Conservation (phyloP, 2,888 invertebrate species). For the Nephrotoma appendiculata region DNA sequence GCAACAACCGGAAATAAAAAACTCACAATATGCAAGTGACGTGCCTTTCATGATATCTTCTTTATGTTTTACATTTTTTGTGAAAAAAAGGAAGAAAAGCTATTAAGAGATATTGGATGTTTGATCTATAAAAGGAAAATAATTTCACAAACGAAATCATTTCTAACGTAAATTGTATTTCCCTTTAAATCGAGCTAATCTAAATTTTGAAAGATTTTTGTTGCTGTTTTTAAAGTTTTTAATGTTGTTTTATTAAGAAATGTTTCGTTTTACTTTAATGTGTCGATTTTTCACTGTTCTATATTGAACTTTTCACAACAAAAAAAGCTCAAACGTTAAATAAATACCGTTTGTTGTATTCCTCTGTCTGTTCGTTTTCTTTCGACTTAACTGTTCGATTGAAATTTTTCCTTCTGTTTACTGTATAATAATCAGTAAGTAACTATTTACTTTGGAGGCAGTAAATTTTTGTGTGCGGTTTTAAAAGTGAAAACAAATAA, state of each 20-base stretch:
- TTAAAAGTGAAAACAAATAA: background rate
- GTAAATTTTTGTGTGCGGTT: background rate
- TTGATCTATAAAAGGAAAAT: background rate
- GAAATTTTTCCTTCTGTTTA: background rate
- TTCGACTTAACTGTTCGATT: background rate
- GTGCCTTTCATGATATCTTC: background rate
- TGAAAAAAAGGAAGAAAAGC: background rate
- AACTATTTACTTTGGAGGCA: background rate
- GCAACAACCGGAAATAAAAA: background rate
- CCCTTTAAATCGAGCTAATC: background rate
- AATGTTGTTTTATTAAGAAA: too few relatives aligned
- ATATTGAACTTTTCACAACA: background rate
- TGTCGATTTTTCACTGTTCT: background rate
- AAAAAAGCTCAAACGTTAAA: background rate
- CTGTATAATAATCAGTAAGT: background rate
- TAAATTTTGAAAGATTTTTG: background rate
- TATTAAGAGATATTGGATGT: background rate
- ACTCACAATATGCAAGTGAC: background rate
- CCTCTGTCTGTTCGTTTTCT: background rate
- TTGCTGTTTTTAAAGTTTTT: background rate
- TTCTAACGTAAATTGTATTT: background rate
- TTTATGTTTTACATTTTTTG: background rate
- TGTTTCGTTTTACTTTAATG: background rate
- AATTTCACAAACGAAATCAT: background rate
- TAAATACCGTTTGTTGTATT: background rate